phyloP scores from a whole-genome alignment of 1,140 invertebrate genomes.

The Bombus terrestris region DNA sequence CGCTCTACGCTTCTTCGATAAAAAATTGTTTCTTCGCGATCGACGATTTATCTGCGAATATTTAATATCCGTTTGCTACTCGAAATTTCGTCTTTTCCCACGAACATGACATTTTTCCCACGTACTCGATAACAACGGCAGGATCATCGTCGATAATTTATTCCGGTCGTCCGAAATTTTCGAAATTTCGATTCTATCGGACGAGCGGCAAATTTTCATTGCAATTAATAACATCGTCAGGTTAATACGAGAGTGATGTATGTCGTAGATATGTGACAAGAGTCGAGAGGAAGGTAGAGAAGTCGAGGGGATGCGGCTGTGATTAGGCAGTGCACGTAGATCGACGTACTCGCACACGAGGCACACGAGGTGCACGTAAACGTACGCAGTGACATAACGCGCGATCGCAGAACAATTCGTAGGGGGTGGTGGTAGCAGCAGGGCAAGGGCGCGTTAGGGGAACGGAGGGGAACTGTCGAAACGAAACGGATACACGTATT shows the following conservation, averaged over 20 bases:
- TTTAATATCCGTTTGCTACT: too few species aligned
- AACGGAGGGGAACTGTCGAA: conserved; percentile 20
- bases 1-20: not conserved
- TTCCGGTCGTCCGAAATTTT: accelerated
- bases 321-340: conserved; percentile 1
- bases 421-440: not conserved
- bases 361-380: conserved; percentile 28
- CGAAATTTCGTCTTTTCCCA: too few species aligned
- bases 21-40: too few species aligned
- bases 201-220: not conserved
- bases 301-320: not conserved
- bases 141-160: too few species aligned
- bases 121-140: too few species aligned
- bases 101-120: too few species aligned
- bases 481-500: conserved; percentile 31
- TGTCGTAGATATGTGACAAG: too few species aligned
- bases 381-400: not conserved
- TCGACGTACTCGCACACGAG: conserved; percentile 6
- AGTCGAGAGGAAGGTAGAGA: not conserved
- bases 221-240: not conserved
- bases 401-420: not conserved
- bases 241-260: too few species aligned
- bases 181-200: too few species aligned
- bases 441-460: conserved; percentile 13
- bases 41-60: too few species aligned